Evolutionary conservation across 2,797 vertebrate species (phyloP).

Genomic region (Oceanodroma leucorhoa): DNA sequence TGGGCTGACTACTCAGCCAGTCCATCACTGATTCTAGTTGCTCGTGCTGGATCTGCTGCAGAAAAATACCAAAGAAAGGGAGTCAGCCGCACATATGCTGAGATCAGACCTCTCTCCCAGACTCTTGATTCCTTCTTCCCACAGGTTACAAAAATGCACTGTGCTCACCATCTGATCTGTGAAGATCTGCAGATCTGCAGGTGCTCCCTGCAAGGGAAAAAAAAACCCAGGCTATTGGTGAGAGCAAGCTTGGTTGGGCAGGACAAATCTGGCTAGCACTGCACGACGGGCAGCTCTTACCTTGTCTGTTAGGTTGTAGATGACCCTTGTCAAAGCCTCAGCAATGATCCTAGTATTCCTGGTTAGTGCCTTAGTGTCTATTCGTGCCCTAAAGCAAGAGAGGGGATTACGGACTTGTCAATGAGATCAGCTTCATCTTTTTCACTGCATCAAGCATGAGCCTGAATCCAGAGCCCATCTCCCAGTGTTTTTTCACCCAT

Average conservation of each 20-base stretch:
- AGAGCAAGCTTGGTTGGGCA: not conserved
- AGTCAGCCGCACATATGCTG: not conserved
- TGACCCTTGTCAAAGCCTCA: conserved; percentile 91
- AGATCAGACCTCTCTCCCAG: not conserved
- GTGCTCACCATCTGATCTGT: conserved; percentile 93
- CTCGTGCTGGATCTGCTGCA: conserved; percentile 92
- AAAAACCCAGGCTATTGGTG: not conserved
- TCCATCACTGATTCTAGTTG: conserved; percentile 92
- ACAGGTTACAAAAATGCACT: not conserved
- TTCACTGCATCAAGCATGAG: accelerated
- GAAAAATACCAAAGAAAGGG: not conserved
- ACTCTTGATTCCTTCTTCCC: not conserved
- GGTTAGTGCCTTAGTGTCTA: conserved; percentile 86
- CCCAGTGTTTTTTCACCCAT: not conserved
- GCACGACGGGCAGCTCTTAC: conserved; percentile 49
- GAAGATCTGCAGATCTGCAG: conserved; percentile 91
- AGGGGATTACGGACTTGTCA: not conserved
- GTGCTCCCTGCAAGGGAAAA: conserved; percentile 83
- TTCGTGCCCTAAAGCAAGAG: conserved; percentile 81
- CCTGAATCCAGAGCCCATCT: not conserved
- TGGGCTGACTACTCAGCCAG: conserved; percentile 93
- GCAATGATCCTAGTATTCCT: conserved; percentile 93
- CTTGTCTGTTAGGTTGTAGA: conserved; percentile 98
- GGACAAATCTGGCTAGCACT: not conserved
- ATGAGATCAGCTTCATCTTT: not conserved